Base-by-base conservation (phyloP, 2,888 invertebrate species). In the Cylindroiulus punctatus region DNA sequence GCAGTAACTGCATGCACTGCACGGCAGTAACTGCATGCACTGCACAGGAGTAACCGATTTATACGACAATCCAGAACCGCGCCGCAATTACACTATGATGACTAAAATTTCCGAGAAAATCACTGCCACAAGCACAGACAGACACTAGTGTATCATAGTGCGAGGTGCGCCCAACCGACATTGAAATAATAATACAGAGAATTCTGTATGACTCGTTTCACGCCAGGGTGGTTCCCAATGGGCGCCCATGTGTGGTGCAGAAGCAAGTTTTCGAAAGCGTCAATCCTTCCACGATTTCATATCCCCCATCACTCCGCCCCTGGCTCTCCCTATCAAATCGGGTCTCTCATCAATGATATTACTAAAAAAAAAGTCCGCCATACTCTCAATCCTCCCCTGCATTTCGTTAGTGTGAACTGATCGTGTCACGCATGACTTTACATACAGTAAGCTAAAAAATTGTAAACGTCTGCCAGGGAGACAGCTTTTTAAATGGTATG, bases 171-270 rank as follows among this genome's bases (percentile, higher is more conserved):
- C 65, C 65, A 65, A 65, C 22, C 65, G 65, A 65, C 65, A 65
- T 19, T 65, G 65, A 26, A 22, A 65, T n/a, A 65, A 65, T 22
- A 0, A 65, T 65, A 65, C 22, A 7, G 26, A 65, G n/a, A 57
- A 14, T n/a, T n/a, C n/a, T 36, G 36, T 36, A 65, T 65, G 65
- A 65, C 65, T 65, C 65, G 65, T 65, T 65, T 65, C 65, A 65
- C 65, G 65, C 65, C 19, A 65, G 65, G 65, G 65, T 52, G 52
- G 19, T 17, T 19, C 7, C 52, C 52, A n/a, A 52, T 65, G 65
- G 65, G 65, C 19, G 65, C 65, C 65, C 65, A 65, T 65, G 65
- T 26, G 65, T 65, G 26, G 22, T 65, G 26, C 65, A 22, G 19
- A 65, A 65, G 22, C 26, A 10, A 65, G 65, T 26, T 52, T 3